Base-by-base conservation (phyloP, 2,113 vertebrate species). In the Microtus richardsoni region DNA sequence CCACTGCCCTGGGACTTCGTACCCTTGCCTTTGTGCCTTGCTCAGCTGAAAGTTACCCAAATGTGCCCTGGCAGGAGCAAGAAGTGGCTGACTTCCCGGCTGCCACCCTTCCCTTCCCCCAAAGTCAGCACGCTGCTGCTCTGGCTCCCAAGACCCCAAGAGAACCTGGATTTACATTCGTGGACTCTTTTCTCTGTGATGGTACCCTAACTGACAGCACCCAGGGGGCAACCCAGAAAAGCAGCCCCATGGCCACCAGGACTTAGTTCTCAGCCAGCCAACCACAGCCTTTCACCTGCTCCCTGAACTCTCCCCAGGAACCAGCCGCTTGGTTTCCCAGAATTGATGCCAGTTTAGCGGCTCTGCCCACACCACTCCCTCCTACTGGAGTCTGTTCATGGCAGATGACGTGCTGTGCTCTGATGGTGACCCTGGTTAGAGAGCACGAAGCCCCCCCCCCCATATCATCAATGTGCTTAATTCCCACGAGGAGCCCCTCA, bases 41-140 rank as follows among this genome's bases (percentile, higher is more conserved):
- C 47, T 28, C 21, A 16, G 60, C 62, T 44, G 10, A 36, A 73
- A 44, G 62, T 58, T 11, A 3, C 80, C 64, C 30, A 3, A 8
- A 30, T 0, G 44, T 41, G 49, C 49, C 16, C 13, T 7, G 49
- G 36, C 33, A 44, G 12, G 0, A 16, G 16, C 0, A 22, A 12
- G 49, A 62, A 17, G 11, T 8, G 14, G 28, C 19, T 36, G 12
- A 36, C 60, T 52, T 54, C 13, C 21, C 64, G 19, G 47, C 9
- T 64, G 19, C 39, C 91, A 21, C 6, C 39, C 62, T 44, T 36
- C 70, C 36, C 36, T 39, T 22, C 47, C 54, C 77, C 16, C 19
- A 0, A 44, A 47, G 26, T 13, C 36, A 28, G 21, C 26, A 1
- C 1, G 4, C 47, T 12, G 21, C 54, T 16, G 26, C 36, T 7